Percentiles rank a stretch among this genome's conserved stretches.
Conservation (phyloP, 2,797 vertebrate species). For the Sorex maritimensis region DNA sequence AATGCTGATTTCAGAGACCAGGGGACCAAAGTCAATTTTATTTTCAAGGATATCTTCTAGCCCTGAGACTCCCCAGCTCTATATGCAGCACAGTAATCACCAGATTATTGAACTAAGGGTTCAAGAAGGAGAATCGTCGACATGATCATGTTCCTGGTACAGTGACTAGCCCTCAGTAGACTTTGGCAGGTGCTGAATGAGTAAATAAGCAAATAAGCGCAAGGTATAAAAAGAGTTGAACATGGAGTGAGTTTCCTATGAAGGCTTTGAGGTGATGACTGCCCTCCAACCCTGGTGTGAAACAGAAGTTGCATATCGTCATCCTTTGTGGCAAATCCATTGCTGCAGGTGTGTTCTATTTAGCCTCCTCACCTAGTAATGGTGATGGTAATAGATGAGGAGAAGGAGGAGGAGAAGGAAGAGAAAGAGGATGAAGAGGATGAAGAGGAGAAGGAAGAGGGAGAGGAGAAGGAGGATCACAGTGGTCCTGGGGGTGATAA, state of each 20-base stretch:
- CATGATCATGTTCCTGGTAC: background rate
- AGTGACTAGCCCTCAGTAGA: background rate
- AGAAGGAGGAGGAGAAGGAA: background rate
- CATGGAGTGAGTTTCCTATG: background rate
- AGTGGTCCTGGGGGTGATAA: no score
- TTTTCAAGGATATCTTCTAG: constrained; percentile 10
- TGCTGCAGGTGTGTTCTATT: background rate
- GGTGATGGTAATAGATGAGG: background rate
- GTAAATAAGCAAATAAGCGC: background rate
- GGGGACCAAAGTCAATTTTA: constrained; percentile 68
- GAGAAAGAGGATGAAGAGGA: no score
- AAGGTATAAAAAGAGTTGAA: background rate
- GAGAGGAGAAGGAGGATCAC: no score
- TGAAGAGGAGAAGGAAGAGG: no score
- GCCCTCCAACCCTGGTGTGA: background rate
- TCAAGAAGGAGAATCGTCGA: background rate
- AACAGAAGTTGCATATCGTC: background rate
- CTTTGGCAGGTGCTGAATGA: background rate
- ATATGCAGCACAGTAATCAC: background rate
- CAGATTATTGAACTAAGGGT: background rate
- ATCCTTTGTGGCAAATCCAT: background rate
- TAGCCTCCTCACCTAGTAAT: background rate
- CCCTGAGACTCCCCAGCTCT: background rate
- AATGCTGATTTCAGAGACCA: constrained; percentile 32
- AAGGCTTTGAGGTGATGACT: background rate